Evolutionary conservation across 1,140 invertebrate species (phyloP), one percentile per base, ranked within the genome.

Genomic region (Yoshiicerus persimilis): DNA sequence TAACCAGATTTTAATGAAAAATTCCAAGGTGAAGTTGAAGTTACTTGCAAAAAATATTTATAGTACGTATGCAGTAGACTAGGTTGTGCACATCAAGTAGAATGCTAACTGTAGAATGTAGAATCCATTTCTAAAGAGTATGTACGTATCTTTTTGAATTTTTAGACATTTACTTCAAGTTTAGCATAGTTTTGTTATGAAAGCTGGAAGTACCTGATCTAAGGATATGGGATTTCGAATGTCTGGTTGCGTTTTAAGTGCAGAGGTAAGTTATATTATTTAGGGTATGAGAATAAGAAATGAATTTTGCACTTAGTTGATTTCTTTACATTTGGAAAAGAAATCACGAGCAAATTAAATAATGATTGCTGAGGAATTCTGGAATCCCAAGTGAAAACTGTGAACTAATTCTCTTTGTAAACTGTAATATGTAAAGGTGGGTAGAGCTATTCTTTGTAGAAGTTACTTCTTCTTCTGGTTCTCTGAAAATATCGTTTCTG

Each of bases 261-360:
- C 16, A 70, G 10, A 64, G 4, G 4, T 27, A 25, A 64, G 23
- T n/a, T n/a, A n/a, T n/a, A n/a, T n/a, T 27, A 27, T 64, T 25
- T 30, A 30, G 64, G 25, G 23, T 30, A 32, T 30, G 4, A 70
- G 30, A 30, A 13, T 30, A 30, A n/a, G n/a, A 32, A 80, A 80
- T 80, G 32, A 80, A n/a, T 80, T 80, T 80, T 36, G 75, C 75
- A 80, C 75, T 80, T 80, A 38, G 75, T 32, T 80, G 75, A 36
- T 80, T 80, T 80, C 34, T 80, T n/a, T 56, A 9, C 75, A 80
- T 80, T 80, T 80, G 34, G 75, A 32, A 80, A 32, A 80, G 75
- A 11, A 80, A 38, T 80, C 32, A 36, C 75, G 64, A 27, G 6
- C 64, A 30, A 70, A 80, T 80, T 80, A 80, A 36, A 80, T 36